phyloP scores from a whole-genome alignment of 1,140 invertebrate species.

The Zaprionus vittiger region DNA sequence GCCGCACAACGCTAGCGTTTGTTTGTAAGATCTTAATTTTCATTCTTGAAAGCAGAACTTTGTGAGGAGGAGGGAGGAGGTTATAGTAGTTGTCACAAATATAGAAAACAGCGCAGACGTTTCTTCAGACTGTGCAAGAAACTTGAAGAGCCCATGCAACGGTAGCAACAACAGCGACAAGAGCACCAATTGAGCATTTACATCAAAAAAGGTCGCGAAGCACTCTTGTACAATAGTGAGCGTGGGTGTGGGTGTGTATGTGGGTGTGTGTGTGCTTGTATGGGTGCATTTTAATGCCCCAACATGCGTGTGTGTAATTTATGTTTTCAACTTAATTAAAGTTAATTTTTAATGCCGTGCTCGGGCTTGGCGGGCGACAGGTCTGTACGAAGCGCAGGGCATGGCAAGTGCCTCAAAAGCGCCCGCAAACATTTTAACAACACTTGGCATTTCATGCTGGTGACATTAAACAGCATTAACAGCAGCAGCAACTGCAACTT shows the following conservation, averaged over 20 bases:
- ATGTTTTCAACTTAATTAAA: slow-evolving; percentile 83
- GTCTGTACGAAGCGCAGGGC: slow-evolving; percentile 28
- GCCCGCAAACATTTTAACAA: slow-evolving; percentile 80
- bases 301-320: slow-evolving; percentile 70
- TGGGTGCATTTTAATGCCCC: slow-evolving; percentile 61
- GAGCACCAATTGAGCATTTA: slow-evolving; percentile 23
- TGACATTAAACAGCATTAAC: slow-evolving; percentile 77
- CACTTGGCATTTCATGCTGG: slow-evolving; percentile 77
- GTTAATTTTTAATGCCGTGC: slow-evolving; percentile 77
- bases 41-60: background rate
- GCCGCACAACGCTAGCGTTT: background rate
- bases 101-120: slow-evolving; percentile 37
- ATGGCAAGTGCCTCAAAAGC: slow-evolving; percentile 75
- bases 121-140: slow-evolving; percentile 30
- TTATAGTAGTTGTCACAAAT: slow-evolving; percentile 49
- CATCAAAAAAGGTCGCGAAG: slow-evolving; percentile 24
- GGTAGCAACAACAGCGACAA: slow-evolving; percentile 20
- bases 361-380: slow-evolving; percentile 46
- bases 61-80: slow-evolving; percentile 9
- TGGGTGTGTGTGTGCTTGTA: slow-evolving; percentile 30
- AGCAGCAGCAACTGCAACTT: slow-evolving; percentile 55
- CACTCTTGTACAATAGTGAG: slow-evolving; percentile 21
- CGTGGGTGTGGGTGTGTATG: slow-evolving; percentile 23
- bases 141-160: slow-evolving; percentile 45
- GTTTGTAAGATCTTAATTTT: background rate